Evolutionary conservation across 2,113 vertebrate genomes (phyloP).

Genomic region (Sigmodon hispidus): DNA sequence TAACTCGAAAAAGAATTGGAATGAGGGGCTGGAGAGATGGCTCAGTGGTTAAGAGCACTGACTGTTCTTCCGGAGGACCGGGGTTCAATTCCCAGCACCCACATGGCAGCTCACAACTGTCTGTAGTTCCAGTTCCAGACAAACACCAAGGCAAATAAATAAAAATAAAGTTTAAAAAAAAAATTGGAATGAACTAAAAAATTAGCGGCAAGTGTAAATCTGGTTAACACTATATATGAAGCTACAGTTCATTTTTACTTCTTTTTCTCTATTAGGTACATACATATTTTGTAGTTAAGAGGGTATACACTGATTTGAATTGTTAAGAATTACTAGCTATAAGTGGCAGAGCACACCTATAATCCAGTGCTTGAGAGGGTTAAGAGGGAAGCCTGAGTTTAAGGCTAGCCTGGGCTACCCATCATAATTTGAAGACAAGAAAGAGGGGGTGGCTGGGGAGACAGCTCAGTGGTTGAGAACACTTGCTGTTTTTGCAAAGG

Average conservation of each 20-base stretch:
- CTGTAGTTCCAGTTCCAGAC: too few relatives aligned
- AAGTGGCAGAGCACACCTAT: not conserved
- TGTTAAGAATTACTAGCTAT: not conserved
- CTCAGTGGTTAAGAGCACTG: too few relatives aligned
- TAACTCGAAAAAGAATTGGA: not conserved
- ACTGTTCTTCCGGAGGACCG: too few relatives aligned
- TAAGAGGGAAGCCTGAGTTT: not conserved
- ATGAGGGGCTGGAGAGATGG: too few relatives aligned
- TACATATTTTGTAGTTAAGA: not conserved
- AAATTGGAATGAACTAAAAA: not conserved
- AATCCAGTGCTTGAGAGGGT: not conserved
- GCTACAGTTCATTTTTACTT: not conserved
- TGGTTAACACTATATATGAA: not conserved
- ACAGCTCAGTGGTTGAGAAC: not conserved
- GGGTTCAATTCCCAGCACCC: too few relatives aligned
- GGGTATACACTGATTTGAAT: not conserved
- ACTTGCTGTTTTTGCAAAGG: not conserved
- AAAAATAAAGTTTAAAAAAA: too few relatives aligned
- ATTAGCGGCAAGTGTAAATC: not conserved
- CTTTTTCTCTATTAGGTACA: not conserved
- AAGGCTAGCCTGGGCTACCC: not conserved
- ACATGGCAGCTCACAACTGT: too few relatives aligned
- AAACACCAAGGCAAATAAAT: too few relatives aligned
- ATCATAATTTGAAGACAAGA: not conserved
- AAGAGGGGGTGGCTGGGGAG: not conserved